Evolutionary conservation across 2,113 vertebrate genomes (phyloP), one percentile per base, ranked within the genome.

Genomic region (Myotis yumanensis): DNA sequence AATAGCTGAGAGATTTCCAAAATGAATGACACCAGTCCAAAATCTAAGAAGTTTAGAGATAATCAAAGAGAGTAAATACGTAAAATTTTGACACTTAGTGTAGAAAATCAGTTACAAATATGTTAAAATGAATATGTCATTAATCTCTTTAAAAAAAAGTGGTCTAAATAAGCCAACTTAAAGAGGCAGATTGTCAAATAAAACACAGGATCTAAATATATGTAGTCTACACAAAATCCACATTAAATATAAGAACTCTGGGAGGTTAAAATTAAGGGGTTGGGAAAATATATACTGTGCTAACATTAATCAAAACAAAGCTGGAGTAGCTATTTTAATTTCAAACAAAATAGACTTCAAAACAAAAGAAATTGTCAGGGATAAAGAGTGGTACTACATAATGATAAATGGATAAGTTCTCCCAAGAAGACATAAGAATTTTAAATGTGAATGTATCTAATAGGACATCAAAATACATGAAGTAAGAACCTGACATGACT

Each of bases 61-160:
- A 22, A 95, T 48, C 4, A 40, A 32, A 3, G 30, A 92, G 17
- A 87, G 51, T 59, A 84, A 43, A 35, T n/a, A 28, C 5, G 25
- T 23, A 83, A 66, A 90, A 85, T 25, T 3, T 5, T 9, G 18
- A 35, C 11, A 86, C 1, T 2, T 59, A 72, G 25, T 57, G 4
- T 30, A 92, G n/a, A 59, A 73, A 96, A 96, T 77, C 5, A 54
- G n/a, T 22, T 66, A 57, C 2, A 81, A 89, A 71, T 28, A 40
- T n/a, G 10, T 68, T 93, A 83, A 86, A 32, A 2, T 22, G 90
- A 59, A 71, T 37, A 35, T 25, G 5, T 37, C 4, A 88, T 62
- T 75, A 62, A 71, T 80, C 6, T 16, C 66, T 81, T 43, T 43
- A 6, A 6, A 76, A 66, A 71, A 91, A 35, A 93, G 6, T 75